Percentiles rank a stretch among this genome's conserved stretches.
Conservation (phyloP, 2,797 vertebrate species). For the Megalops cyprinoides region DNA sequence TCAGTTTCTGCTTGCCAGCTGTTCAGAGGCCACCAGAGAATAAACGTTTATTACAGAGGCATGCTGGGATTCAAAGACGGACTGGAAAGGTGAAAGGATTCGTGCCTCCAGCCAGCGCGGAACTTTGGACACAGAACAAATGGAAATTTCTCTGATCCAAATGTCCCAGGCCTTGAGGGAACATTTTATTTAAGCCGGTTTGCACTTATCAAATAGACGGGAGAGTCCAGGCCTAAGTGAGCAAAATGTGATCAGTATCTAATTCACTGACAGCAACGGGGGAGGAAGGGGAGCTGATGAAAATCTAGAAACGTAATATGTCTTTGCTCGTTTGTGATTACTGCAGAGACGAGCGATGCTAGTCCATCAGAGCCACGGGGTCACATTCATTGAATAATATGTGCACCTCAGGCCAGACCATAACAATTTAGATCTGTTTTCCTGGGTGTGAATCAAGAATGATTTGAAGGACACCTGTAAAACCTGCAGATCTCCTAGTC, state of each 20-base stretch:
- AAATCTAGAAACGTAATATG: constrained; percentile 56
- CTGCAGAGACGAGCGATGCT: constrained; percentile 54
- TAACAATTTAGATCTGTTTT: neutral
- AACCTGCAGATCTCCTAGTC: neutral
- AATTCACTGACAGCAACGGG: constrained; percentile 52
- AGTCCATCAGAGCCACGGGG: constrained; percentile 54
- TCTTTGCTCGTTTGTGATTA: constrained; percentile 74
- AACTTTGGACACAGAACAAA: constrained; percentile 4
- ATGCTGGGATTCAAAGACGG: constrained; percentile 10
- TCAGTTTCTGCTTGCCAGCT: neutral
- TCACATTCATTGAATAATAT: constrained; percentile 59
- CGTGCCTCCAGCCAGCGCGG: neutral
- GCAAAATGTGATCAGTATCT: constrained; percentile 32
- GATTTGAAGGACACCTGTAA: neutral
- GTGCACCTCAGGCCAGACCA: neutral
- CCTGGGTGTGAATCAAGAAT: neutral
- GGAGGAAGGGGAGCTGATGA: constrained; percentile 48
- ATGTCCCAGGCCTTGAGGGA: neutral
- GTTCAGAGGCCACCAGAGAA: constrained; percentile 16
- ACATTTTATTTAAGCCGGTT: constrained; percentile 8
- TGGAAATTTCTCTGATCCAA: neutral
- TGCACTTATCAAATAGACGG: neutral
- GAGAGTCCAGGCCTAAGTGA: neutral
- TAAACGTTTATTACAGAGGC: constrained; percentile 11
- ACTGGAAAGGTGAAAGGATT: neutral